A percentile compares a stretch with the other conserved stretches of the same genome.
Evolutionary conservation across 2,113 vertebrate species (phyloP).

Genomic region (Chionodraco myersi): DNA sequence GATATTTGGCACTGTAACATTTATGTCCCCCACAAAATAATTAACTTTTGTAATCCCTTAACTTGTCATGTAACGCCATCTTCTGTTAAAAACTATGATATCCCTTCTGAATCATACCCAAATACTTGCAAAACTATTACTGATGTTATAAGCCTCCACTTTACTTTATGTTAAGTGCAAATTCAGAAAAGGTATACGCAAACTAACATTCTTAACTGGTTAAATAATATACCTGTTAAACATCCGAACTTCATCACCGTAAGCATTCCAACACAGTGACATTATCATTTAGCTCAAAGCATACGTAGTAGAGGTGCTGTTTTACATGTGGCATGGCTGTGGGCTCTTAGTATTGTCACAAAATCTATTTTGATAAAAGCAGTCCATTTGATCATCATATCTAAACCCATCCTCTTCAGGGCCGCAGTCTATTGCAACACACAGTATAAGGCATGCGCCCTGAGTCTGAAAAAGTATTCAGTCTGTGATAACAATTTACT

Average conservation of each 20-base stretch:
- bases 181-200: too few relatives aligned
- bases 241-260: not conserved
- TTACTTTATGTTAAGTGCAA: not conserved
- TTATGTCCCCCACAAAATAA: not conserved
- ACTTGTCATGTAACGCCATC: not conserved
- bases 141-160: not conserved
- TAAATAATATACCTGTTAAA: not conserved
- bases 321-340: not conserved
- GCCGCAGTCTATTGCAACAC: not conserved
- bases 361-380: not conserved
- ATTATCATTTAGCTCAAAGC: not conserved
- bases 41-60: not conserved
- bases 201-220: not conserved
- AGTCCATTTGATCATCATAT: not conserved
- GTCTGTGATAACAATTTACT: not conserved
- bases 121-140: not conserved
- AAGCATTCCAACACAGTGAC: not conserved
- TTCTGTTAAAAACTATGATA: not conserved
- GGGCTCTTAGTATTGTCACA: not conserved
- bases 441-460: not conserved
- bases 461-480: not conserved
- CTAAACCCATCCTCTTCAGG: not conserved
- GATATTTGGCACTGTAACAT: not conserved
- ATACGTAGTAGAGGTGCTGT: not conserved
- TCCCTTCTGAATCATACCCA: not conserved